Evolutionary conservation across 2,797 vertebrate genomes (phyloP), one percentile per base, ranked within the genome.

Genomic region (Phataginus tricuspis): DNA sequence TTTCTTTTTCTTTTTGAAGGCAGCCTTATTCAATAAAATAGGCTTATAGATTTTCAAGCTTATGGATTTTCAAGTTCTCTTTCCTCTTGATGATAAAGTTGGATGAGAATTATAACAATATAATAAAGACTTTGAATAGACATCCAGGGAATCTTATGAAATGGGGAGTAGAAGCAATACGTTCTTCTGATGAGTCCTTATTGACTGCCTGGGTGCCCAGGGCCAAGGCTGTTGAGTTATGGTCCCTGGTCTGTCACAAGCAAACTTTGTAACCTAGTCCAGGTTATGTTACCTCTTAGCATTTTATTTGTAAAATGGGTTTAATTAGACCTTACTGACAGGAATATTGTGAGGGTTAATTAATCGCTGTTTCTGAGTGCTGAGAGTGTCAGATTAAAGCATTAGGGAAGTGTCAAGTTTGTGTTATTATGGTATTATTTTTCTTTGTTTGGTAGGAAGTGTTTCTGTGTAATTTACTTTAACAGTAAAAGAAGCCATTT

Each of bases 341-440:
- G 86, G 91, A 94, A 95, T 84, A 51, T 79, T 94, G 86, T 95
- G 96, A 93, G 96, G 96, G 95, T 97, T 97, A 97, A 97, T 97
- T 97, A 97, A 97, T 97, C 72, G 82, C 93, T 92, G 21, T 96
- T 96, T 96, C 80, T 93, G 83, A 96, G 72, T 45, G 53, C 29
- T 49, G 91, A 97, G 91, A 93, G 88, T 97, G 94, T 97, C 97
- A 97, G 97, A 97, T 97, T 98, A 98, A 96, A 97, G 96, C 89
- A 96, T 96, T 96, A 95, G 53, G 91, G 91, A 97, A 97, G 97
- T 97, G 97, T 97, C 98, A 97, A 97, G 86, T 97, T 97, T 97
- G 91, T 93, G 95, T 97, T 97, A 97, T 96, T 97, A 95, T 89
- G 97, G 93, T 86, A 97, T 97, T 98, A 98, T 96, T 97, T 98